phyloP scores from a whole-genome alignment of 2,797 vertebrate genomes.

The Benthosema pterotum region DNA sequence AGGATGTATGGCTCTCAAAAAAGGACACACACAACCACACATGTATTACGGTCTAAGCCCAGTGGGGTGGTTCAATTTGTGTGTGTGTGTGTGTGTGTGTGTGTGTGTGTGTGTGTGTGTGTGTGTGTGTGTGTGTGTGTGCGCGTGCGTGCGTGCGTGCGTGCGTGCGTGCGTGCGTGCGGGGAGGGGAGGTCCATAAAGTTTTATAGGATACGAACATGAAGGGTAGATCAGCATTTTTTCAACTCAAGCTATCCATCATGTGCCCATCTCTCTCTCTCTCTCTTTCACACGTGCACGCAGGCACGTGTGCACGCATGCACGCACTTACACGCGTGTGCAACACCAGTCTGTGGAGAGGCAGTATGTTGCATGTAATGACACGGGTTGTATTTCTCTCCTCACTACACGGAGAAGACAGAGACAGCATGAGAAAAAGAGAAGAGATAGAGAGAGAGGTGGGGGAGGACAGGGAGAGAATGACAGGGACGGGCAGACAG shows the following conservation, averaged over 20 bases:
- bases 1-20: too few relatives aligned
- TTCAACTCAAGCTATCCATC: conserved; percentile 50
- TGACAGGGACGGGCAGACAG: neutral
- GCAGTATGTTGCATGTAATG: conserved; percentile 40
- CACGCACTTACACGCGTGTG: conserved; percentile 1
- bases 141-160: too few relatives aligned
- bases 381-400: conserved; percentile 31
- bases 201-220: conserved; percentile 44
- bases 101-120: too few relatives aligned
- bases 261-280: conserved; percentile 1
- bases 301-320: neutral
- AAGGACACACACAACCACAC: conserved; percentile 7
- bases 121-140: too few relatives aligned
- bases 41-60: conserved; percentile 4
- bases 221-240: conserved; percentile 46
- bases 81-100: too few relatives aligned
- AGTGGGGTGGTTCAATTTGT: conserved; percentile 32
- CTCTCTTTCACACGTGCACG: neutral
- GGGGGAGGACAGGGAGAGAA: neutral
- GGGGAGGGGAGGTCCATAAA: conserved; percentile 16
- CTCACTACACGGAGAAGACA: neutral
- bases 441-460: neutral
- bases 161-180: too few relatives aligned
- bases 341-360: conserved; percentile 12
- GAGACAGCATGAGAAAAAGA: conserved; percentile 2